Evolutionary conservation across 2,888 invertebrate genomes (phyloP).

Genomic region (Branchipolynoe longqiensis): DNA sequence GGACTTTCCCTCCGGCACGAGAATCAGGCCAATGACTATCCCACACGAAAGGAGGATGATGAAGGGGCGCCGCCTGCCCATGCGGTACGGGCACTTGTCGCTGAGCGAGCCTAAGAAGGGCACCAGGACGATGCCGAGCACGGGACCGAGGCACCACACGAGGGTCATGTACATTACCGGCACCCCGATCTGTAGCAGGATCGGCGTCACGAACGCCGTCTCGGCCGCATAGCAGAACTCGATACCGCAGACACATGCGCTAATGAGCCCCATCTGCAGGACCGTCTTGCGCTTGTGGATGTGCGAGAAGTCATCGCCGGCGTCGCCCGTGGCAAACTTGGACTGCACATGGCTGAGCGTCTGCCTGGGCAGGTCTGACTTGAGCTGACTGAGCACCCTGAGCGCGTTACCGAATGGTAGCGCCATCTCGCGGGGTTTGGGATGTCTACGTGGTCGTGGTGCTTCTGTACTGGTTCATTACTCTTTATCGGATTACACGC

Average conservation of each 20-base stretch:
- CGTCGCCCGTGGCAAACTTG: constrained; percentile 56
- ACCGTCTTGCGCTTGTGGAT: constrained; percentile 81
- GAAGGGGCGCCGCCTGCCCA: constrained; percentile 94
- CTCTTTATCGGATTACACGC: no score
- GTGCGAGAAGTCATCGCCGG: constrained; percentile 56
- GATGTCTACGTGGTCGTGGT: no score
- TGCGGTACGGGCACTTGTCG: constrained; percentile 90
- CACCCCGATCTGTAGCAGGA: constrained; percentile 93
- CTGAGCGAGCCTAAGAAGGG: constrained; percentile 95
- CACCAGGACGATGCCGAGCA: constrained; percentile 96
- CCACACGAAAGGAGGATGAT: constrained; percentile 94
- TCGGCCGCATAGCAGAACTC: constrained; percentile 98
- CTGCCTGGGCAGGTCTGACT: constrained; percentile 66
- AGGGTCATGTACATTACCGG: constrained; percentile 96
- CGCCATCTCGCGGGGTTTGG: no score
- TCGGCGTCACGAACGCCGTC: constrained; percentile 97
- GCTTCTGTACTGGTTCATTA: no score
- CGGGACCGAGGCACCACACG: constrained; percentile 96
- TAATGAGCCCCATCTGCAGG: constrained; percentile 88
- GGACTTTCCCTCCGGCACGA: constrained; percentile 95
- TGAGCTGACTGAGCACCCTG: constrained; percentile 74
- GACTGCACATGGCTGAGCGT: constrained; percentile 68
- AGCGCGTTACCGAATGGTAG: constrained; percentile 61
- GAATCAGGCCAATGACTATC: constrained; percentile 91
- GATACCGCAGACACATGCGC: constrained; percentile 97